Conservation (phyloP, 2,113 vertebrate genomes). For the Chelonoidis abingdonii region DNA sequence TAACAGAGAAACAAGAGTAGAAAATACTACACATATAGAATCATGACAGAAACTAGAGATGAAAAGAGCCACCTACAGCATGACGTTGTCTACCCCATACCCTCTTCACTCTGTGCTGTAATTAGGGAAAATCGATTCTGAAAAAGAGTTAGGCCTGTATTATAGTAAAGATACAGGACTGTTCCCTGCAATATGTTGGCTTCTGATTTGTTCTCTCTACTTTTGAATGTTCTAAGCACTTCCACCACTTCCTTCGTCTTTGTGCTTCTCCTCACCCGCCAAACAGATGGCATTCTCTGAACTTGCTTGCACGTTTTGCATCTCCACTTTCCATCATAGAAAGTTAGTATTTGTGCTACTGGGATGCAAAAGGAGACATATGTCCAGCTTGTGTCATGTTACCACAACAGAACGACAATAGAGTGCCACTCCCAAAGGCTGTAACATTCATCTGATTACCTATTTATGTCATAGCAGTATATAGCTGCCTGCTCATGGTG, state of each 20-base stretch:
- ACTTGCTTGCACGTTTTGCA: not conserved
- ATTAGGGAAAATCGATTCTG: not conserved
- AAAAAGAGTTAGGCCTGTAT: not conserved
- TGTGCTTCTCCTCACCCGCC: not conserved
- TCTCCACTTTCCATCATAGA: not conserved
- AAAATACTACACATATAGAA: not conserved
- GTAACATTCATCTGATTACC: constrained; percentile 6
- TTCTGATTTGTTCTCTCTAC: no score
- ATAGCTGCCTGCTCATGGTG: not conserved
- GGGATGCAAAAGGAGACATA: not conserved
- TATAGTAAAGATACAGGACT: not conserved
- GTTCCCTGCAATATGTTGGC: no score
- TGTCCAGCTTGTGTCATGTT: constrained; percentile 14
- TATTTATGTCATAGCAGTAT: constrained; percentile 11
- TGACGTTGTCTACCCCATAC: not conserved
- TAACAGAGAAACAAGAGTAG: not conserved
- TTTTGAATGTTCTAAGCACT: not conserved
- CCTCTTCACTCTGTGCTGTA: not conserved
- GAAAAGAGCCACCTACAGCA: not conserved
- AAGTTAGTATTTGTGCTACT: constrained; percentile 28
- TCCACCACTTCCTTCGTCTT: not conserved
- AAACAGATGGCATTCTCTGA: not conserved
- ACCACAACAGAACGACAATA: not conserved
- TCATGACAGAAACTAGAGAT: not conserved
- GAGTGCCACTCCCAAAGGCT: not conserved